phyloP scores from a whole-genome alignment of 2,888 invertebrate genomes.

The Andricus quercusramuli region DNA sequence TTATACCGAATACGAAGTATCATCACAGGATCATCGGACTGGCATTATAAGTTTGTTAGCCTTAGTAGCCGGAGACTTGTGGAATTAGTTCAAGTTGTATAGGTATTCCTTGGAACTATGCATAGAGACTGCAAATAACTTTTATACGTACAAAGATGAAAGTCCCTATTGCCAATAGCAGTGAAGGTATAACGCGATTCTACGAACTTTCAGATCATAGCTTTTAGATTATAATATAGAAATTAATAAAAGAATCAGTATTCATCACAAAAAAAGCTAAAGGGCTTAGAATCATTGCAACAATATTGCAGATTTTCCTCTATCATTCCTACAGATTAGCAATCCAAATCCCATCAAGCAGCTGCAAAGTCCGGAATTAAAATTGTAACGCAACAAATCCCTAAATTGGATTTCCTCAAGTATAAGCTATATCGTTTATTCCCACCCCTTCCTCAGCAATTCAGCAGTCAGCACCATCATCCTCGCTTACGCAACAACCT shows the following conservation, averaged over 20 bases:
- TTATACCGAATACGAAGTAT: too few relatives aligned
- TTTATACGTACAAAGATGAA: neutral
- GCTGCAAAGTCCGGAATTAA: neutral
- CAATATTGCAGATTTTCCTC: neutral
- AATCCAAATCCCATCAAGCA: neutral
- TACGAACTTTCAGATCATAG: neutral
- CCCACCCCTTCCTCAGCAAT: neutral
- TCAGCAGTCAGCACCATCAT: neutral
- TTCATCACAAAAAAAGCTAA: neutral
- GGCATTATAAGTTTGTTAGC: too few relatives aligned
- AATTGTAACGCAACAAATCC: neutral
- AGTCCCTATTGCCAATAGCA: neutral
- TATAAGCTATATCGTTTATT: neutral
- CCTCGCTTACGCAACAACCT: slow-evolving; percentile 23
- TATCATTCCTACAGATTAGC: neutral
- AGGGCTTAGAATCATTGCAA: neutral
- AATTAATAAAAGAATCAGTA: neutral
- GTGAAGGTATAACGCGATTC: neutral
- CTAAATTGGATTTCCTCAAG: neutral
- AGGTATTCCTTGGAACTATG: neutral
- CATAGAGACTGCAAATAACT: neutral
- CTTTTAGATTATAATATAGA: neutral
- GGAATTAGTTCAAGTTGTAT: neutral
- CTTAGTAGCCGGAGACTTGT: neutral
- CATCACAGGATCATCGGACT: too few relatives aligned